Percentiles rank a stretch among this genome's conserved stretches.
These are phyloP conservation scores for Apoderus coryli DNA, from an alignment of 2,888 invertebrate species.

Conservation along the genomic window DNA sequence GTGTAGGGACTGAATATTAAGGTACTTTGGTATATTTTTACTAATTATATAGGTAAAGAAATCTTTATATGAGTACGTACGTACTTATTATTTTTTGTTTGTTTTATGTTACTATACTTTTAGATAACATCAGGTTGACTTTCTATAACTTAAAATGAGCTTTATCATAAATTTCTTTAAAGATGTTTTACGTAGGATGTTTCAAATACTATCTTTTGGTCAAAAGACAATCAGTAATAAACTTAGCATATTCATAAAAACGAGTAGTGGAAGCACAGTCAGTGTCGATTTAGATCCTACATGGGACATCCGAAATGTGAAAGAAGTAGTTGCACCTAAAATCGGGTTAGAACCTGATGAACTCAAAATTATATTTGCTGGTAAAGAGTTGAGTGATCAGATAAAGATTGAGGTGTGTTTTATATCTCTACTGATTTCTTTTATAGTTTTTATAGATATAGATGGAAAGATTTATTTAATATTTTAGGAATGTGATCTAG, in stretches of 20 bases:
- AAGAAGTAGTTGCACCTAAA: conserved; percentile 53
- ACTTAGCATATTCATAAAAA: conserved; percentile 52
- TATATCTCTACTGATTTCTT: conserved; percentile 1
- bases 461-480: conserved; percentile 12
- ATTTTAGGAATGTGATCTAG: conserved; percentile 60
- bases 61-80: too few species aligned
- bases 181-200: conserved; percentile 43
- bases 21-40: too few species aligned
- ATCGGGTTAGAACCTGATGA: conserved; percentile 52
- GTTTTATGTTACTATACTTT: too few species aligned
- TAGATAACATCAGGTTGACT: too few species aligned
- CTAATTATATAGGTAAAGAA: too few species aligned
- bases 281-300: conserved; percentile 54
- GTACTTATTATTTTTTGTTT: too few species aligned
- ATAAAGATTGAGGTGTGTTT: conserved; percentile 46
- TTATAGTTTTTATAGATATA: conserved; percentile 7
- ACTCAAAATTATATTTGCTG: conserved; percentile 65
- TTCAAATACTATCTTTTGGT: conserved; percentile 46
- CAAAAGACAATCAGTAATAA: conserved; percentile 44
- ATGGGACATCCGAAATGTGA: conserved; percentile 60
- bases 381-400: conserved; percentile 58
- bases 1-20: too few species aligned
- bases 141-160: too few species aligned
- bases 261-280: conserved; percentile 48
- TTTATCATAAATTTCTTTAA: conserved; percentile 41